Evolutionary conservation across 2,113 vertebrate species (phyloP).

Genomic region (Otocyon megalotis): DNA sequence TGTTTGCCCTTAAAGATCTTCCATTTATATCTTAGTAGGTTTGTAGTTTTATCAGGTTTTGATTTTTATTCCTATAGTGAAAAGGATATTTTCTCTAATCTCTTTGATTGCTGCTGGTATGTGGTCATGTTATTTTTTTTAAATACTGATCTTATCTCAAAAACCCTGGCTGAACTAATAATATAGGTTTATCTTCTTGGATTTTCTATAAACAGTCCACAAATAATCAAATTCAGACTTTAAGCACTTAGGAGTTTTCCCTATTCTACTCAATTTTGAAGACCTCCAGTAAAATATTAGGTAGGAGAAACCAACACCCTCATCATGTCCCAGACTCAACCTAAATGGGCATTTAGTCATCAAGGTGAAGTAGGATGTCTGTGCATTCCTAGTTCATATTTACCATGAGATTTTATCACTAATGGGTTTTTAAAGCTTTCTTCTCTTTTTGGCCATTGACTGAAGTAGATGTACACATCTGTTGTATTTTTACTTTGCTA

Average conservation of each 20-base stretch:
- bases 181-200: background rate
- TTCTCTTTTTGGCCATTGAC: background rate
- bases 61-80: conserved; percentile 13
- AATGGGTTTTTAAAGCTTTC: background rate
- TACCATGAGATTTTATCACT: background rate
- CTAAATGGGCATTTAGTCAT: background rate
- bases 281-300: background rate
- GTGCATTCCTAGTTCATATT: background rate
- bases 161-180: conserved; percentile 11
- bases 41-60: background rate
- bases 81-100: background rate
- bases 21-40: background rate
- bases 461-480: background rate
- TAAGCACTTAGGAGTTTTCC: background rate
- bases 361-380: background rate
- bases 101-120: background rate
- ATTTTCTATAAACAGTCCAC: conserved; percentile 30
- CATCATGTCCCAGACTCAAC: background rate
- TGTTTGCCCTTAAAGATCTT: conserved; percentile 7
- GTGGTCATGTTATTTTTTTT: background rate
- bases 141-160: conserved; percentile 19
- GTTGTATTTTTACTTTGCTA: conserved; percentile 46
- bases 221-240: conserved; percentile 36
- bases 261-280: background rate
- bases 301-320: background rate